These are phyloP conservation scores for Eumacrocentrus americanus DNA, from an alignment of 2,888 invertebrate species.

Conservation along the genomic window DNA sequence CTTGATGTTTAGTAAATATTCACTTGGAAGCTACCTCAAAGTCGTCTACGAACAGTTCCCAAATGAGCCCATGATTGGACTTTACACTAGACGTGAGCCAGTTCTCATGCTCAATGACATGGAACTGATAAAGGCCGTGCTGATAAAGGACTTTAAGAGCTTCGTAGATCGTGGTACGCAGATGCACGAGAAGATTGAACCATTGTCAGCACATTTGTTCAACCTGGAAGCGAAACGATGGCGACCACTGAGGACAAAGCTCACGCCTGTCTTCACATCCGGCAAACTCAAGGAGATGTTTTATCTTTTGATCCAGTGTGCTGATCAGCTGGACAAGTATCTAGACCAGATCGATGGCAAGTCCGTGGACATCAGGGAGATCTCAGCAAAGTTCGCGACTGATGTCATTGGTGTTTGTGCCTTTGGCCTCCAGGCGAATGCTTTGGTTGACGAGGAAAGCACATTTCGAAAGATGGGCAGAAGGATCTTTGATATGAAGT, in stretches of 20 bases:
- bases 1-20: constrained; percentile 12
- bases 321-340: constrained; percentile 43
- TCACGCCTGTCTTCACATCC: constrained; percentile 63
- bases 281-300: constrained; percentile 64
- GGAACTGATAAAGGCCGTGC: constrained; percentile 29
- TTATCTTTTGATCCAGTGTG: constrained; percentile 56
- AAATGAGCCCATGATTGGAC: constrained; percentile 51
- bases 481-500: constrained; percentile 42
- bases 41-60: constrained; percentile 27
- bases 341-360: constrained; percentile 26
- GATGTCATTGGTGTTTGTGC: constrained; percentile 62
- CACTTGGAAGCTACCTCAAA: constrained; percentile 24
- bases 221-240: constrained; percentile 58
- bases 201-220: constrained; percentile 54
- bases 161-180: constrained; percentile 32
- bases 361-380: constrained; percentile 47
- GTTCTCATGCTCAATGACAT: constrained; percentile 30
- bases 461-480: constrained; percentile 57
- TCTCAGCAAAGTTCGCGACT: constrained; percentile 59
- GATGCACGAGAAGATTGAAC: constrained; percentile 44
- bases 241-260: constrained; percentile 59
- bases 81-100: constrained; percentile 42
- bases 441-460: constrained; percentile 52
- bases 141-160: constrained; percentile 35
- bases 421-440: constrained; percentile 61